Percentiles rank a stretch among this genome's conserved stretches.
These are phyloP conservation scores for Moxostoma hubbsi DNA, from an alignment of 2,797 vertebrate genomes.

Conservation along the genomic window DNA sequence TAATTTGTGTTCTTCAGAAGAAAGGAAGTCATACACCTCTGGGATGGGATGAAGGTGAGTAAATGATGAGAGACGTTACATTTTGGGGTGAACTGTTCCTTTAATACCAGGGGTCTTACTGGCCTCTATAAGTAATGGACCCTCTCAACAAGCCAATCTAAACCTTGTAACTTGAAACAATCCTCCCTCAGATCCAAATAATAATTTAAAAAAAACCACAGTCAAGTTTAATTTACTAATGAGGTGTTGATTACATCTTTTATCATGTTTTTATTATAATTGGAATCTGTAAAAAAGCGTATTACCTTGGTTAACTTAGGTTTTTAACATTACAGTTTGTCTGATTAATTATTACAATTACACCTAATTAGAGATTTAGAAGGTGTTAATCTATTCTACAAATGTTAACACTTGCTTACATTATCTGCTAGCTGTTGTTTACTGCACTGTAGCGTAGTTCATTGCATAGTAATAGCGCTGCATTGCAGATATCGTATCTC, in stretches of 20 bases:
- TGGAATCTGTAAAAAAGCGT: not conserved
- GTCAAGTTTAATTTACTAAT: not conserved
- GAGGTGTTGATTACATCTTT: not conserved
- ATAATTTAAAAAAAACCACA: not conserved
- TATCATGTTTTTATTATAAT: not conserved
- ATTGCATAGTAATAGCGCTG: conserved; percentile 47
- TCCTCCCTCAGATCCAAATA: not conserved
- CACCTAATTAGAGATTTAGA: not conserved
- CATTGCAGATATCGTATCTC: conserved; percentile 52
- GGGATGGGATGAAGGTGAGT: no score
- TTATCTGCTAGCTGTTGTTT: conserved; percentile 2
- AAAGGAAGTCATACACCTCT: no score
- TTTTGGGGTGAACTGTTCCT: no score
- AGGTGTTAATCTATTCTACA: not conserved
- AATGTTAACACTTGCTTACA: not conserved
- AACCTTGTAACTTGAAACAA: not conserved
- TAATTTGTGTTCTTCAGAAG: no score
- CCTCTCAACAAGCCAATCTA: no score
- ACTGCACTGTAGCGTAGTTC: conserved; percentile 22
- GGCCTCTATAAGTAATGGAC: no score
- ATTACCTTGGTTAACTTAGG: not conserved
- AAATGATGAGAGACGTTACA: no score
- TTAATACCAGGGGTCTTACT: no score
- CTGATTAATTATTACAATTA: not conserved
- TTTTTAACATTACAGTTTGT: not conserved